Evolutionary conservation across 1,140 invertebrate species (phyloP), one percentile per base, ranked within the genome.

Genomic region (Stegodyphus dumicola): DNA sequence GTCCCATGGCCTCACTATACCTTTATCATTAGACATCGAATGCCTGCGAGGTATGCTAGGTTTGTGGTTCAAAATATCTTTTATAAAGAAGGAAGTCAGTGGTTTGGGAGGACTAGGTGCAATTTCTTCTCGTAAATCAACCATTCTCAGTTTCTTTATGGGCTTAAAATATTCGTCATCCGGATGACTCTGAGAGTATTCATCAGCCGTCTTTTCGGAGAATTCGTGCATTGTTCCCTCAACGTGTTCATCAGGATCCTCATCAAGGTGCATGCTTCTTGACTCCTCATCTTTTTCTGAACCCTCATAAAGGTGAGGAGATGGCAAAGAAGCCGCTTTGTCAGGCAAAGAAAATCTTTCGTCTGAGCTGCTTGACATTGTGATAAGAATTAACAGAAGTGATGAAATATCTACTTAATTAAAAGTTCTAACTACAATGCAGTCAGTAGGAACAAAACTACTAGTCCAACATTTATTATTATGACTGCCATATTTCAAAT

Each of bases 1-100:
- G 88, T 97, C 96, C 97, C 97, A 98, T 0, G 97, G 97, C 77
- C 97, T 91, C 4, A 98, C 96, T 87, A 98, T 97, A 64, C 89
- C 89, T n/a, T 66, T 64, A 9, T 75, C 79, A 69, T 13, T 71
- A n/a, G 74, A 60, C 64, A 76, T 60, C 11, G 76, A 77, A 11
- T 71, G 66, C 64, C 77, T 74, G 6, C 51, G n/a, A 6, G 65
- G 66, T 7, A 18, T 15, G 69, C 92, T 91, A 33, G 95, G 94
- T 89, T 94, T 93, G 90, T 97, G 95, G 86, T 94, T 96, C 74
- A 98, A 91, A 88, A 98, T 98, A 91, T 98, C 97, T 88, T 95
- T 92, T 78, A 98, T 98, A 70, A 96, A 96, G 90, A 98, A 98
- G 87, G 95, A 96, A 33, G 88, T 88, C 15, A 89, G 15, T n/a